Evolutionary conservation across 2,797 vertebrate genomes (phyloP).

Genomic region (Apodemus agrarius): DNA sequence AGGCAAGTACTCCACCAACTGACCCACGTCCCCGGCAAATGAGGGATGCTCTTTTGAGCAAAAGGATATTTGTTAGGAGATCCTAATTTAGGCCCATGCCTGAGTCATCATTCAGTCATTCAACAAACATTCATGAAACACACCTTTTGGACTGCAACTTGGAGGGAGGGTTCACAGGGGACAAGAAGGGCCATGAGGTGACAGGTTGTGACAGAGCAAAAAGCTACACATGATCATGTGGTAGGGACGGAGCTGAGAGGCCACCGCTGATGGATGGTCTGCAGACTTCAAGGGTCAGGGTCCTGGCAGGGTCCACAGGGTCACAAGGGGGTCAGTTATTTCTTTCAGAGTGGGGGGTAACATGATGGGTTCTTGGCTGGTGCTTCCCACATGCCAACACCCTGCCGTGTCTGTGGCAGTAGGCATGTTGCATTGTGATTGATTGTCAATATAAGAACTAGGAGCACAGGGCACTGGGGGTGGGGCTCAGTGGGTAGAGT

Average conservation of each 20-base stretch:
- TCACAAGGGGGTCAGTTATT: not conserved
- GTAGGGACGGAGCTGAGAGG: no score
- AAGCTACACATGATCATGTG: not conserved
- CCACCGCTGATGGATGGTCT: not conserved
- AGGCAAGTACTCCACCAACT: not conserved
- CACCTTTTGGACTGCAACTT: not conserved
- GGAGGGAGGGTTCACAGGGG: no score
- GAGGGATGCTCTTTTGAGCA: not conserved
- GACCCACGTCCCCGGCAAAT: not conserved
- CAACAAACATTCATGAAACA: not conserved
- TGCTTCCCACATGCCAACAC: not conserved
- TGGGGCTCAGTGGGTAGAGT: not conserved
- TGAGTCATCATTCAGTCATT: not conserved
- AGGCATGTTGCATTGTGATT: not conserved
- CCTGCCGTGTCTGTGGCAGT: not conserved
- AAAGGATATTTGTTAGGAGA: not conserved
- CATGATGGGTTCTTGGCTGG: not conserved
- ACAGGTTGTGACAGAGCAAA: not conserved
- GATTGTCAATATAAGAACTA: not conserved
- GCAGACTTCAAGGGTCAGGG: not conserved
- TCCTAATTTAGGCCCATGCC: not conserved
- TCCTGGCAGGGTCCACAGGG: not conserved
- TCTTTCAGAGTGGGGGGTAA: not conserved
- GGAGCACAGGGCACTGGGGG: not conserved
- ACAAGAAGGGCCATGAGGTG: fast-evolving